Evolutionary conservation across 2,797 vertebrate genomes (phyloP).

Genomic region (Acestrorhynchus altus): DNA sequence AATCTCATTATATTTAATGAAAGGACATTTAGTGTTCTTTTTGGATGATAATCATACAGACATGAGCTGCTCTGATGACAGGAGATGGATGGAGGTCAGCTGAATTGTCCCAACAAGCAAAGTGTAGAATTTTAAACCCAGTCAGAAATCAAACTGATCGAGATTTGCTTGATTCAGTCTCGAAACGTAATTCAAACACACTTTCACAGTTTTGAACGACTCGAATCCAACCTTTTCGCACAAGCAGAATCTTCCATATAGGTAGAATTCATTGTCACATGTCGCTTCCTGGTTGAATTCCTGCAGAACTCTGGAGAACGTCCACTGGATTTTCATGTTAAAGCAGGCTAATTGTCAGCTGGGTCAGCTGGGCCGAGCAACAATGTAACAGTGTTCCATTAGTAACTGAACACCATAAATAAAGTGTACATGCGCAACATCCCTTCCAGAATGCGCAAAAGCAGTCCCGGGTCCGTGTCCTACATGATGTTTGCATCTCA

Average conservation of each 20-base stretch:
- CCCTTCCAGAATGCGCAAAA: slow-evolving; percentile 8
- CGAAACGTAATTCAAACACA: neutral
- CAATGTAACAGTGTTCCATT: slow-evolving; percentile 23
- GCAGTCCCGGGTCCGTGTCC: slow-evolving; percentile 9
- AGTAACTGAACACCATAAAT: slow-evolving; percentile 16
- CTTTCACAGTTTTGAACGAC: neutral
- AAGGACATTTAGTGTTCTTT: slow-evolving; percentile 56
- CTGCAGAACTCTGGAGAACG: slow-evolving; percentile 37
- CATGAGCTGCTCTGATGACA: slow-evolving; percentile 27
- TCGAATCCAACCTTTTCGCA: neutral
- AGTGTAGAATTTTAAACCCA: neutral
- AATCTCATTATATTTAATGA: slow-evolving; percentile 46
- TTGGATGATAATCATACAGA: slow-evolving; percentile 50
- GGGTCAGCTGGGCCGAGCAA: slow-evolving; percentile 13
- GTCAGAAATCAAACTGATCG: neutral
- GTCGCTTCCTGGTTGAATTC: slow-evolving; percentile 15
- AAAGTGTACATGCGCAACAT: slow-evolving; percentile 26
- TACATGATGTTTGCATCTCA: slow-evolving; percentile 28
- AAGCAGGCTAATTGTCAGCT: neutral
- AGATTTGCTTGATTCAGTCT: neutral
- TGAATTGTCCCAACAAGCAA: neutral
- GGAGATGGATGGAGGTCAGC: neutral
- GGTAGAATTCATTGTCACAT: slow-evolving; percentile 5
- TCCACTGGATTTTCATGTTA: slow-evolving; percentile 3
- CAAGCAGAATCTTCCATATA: neutral